phyloP scores from a whole-genome alignment of 2,113 vertebrate genomes.

The Oophaga pumilio region DNA sequence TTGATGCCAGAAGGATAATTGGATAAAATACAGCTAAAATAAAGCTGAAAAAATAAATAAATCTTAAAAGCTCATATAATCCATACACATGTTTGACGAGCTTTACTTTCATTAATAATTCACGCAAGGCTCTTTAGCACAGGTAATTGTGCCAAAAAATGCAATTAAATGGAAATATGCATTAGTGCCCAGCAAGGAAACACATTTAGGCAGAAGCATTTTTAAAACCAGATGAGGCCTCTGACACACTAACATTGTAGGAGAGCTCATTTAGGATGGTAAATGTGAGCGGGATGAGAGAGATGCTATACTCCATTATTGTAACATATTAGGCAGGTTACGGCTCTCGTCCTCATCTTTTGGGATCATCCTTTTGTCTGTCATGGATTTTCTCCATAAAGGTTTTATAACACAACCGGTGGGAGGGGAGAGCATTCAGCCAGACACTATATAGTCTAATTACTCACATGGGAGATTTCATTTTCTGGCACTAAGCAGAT shows the following conservation, averaged over 20 bases:
- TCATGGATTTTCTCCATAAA: constrained; percentile 24
- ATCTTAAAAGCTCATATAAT: neutral
- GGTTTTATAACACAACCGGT: constrained; percentile 22
- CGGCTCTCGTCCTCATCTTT: constrained; percentile 5
- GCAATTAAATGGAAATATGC: neutral
- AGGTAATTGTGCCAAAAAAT: constrained; percentile 11
- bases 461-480: constrained; percentile 63
- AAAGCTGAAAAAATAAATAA: neutral
- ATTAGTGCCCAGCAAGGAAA: constrained; percentile 13
- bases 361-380: constrained; percentile 48
- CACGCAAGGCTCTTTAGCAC: neutral
- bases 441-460: constrained; percentile 53
- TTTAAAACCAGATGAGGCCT: neutral
- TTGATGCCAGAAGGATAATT: neutral
- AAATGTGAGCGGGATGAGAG: neutral
- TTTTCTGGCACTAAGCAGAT: constrained; percentile 65
- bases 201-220: neutral
- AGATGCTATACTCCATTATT: neutral
- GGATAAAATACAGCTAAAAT: neutral
- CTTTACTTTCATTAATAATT: neutral
- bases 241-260: neutral
- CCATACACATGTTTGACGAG: neutral
- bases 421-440: constrained; percentile 36
- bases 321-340: neutral
- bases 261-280: neutral